Percentiles rank a stretch among this genome's conserved stretches.
Conservation (phyloP, 2,797 vertebrate genomes). For the Carduelis carduelis region DNA sequence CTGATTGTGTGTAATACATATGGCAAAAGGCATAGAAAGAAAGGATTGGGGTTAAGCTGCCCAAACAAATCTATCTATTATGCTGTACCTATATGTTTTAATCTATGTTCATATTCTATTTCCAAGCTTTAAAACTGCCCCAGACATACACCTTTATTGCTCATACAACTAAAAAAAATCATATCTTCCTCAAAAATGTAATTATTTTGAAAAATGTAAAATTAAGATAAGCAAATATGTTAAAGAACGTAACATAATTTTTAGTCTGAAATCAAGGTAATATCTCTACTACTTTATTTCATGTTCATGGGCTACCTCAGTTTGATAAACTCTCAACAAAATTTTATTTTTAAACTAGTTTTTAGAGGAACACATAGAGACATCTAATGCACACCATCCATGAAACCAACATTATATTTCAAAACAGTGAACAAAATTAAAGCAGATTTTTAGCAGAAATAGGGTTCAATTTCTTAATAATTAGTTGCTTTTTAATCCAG, state of each 20-base stretch:
- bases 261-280: background rate
- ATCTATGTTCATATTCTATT: background rate
- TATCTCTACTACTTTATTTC: background rate
- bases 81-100: background rate
- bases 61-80: background rate
- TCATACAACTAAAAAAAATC: background rate
- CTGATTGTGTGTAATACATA: background rate
- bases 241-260: background rate
- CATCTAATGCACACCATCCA: background rate
- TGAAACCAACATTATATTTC: background rate
- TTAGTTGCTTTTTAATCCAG: background rate
- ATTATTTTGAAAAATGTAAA: background rate
- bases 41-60: background rate
- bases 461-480: background rate
- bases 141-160: fast-evolving
- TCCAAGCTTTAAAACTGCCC: background rate
- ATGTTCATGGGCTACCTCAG: background rate
- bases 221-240: background rate
- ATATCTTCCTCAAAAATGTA: background rate
- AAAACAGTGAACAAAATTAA: background rate
- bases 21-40: background rate
- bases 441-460: background rate
- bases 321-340: background rate
- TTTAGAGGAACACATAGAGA: background rate
- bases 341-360: background rate